These are phyloP conservation scores for Peromyscus californicus DNA, from an alignment of 2,113 vertebrate genomes.

Conservation along the genomic window DNA sequence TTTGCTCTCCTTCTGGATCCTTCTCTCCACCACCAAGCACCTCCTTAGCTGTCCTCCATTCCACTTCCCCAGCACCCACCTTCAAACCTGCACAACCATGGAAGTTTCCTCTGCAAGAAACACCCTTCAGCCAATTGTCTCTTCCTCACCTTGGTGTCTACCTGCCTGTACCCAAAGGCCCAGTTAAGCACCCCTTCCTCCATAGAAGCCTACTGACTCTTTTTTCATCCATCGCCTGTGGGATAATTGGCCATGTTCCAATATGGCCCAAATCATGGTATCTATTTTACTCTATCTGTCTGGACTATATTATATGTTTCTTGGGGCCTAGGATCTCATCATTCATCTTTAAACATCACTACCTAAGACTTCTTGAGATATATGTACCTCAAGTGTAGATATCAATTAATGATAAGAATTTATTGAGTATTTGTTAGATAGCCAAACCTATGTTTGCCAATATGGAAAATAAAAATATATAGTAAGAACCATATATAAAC, in stretches of 20 bases:
- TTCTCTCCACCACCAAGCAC: not conserved
- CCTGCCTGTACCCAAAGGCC: not conserved
- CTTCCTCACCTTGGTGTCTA: not conserved
- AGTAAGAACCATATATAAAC: not conserved
- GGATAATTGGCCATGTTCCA: not conserved
- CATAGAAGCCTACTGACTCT: not conserved
- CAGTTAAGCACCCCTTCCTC: not conserved
- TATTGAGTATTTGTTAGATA: not conserved
- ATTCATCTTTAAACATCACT: not conserved
- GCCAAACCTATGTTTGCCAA: slow-evolving; percentile 7
- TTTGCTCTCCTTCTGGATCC: not conserved
- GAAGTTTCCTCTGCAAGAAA: not conserved
- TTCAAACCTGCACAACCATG: not conserved
- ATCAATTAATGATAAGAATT: not conserved
- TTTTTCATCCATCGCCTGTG: not conserved
- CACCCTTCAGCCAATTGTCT: too few relatives aligned
- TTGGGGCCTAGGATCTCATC: not conserved
- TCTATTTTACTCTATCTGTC: not conserved
- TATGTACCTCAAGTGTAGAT: not conserved
- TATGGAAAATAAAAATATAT: not conserved
- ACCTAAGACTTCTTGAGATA: not conserved
- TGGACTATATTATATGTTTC: not conserved
- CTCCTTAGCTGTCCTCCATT: not conserved
- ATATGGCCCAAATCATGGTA: not conserved
- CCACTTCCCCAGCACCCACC: too few relatives aligned